These are phyloP conservation scores for Drosophila eugracilis DNA, from an alignment of 1,140 invertebrate genomes.

Conservation along the genomic window DNA sequence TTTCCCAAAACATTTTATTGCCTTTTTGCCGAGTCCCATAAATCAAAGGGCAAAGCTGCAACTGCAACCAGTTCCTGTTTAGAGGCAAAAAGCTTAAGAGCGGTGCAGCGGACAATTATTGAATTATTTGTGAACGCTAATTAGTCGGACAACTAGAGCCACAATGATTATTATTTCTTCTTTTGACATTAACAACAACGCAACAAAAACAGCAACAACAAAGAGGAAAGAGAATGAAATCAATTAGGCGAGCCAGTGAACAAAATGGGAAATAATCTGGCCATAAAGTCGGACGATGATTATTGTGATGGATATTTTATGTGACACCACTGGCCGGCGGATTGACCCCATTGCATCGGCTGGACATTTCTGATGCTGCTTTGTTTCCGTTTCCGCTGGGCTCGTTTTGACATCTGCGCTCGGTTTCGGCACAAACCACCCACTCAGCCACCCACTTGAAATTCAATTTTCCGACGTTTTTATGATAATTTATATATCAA, in stretches of 20 bases:
- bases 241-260: constrained; percentile 54
- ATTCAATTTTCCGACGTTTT: constrained; percentile 49
- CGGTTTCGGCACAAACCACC: background rate
- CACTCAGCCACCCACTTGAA: constrained; percentile 10
- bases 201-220: too few species aligned
- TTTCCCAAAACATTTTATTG: constrained; percentile 18
- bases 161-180: constrained; percentile 40
- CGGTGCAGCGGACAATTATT: constrained; percentile 33
- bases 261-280: constrained; percentile 50
- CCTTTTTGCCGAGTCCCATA: constrained; percentile 24
- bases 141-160: constrained; percentile 39
- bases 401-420: constrained; percentile 48
- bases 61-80: constrained; percentile 39
- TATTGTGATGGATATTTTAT: constrained; percentile 71
- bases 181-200: constrained; percentile 33
- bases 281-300: constrained; percentile 11
- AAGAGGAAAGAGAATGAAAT: constrained; percentile 42
- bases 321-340: constrained; percentile 47
- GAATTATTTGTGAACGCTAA: constrained; percentile 63
- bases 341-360: constrained; percentile 26
- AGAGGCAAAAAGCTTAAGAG: constrained; percentile 15
- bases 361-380: constrained; percentile 60
- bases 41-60: constrained; percentile 26
- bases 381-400: constrained; percentile 77
- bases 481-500: constrained; percentile 54